Evolutionary conservation across 2,888 invertebrate genomes (phyloP), one percentile per base, ranked within the genome.

Genomic region (Dasypolia templi): DNA sequence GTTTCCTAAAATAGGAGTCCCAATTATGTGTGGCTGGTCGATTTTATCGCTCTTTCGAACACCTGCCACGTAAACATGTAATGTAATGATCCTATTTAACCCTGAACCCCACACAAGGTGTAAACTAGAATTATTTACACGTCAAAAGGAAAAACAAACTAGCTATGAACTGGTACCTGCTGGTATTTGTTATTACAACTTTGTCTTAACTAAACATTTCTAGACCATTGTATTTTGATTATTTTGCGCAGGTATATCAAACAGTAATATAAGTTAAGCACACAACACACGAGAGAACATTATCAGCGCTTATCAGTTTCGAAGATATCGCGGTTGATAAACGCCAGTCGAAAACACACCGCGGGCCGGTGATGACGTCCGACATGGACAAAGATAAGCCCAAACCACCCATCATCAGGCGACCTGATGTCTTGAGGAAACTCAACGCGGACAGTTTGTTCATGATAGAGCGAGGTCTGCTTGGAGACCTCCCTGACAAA

Each of bases 381-480:
- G 87, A 83, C 88, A 95, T 95, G 96, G 94, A 95, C 86, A 91
- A 90, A 86, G 93, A 94, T 81, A 94, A 93, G 51, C 82, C 64
- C 81, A 94, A 90, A 83, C 89, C 91, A 83, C 89, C 91, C 63
- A 83, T 88, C 75, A 87, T 91, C 67, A 92, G 90, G 87, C 93
- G 92, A 85, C 91, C 95, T 49, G 93, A 93, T 81, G 95, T 95
- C 55, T 88, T 95, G 72, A 95, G 79, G 81, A 96, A 95, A 86
- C 90, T 95, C 22, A 96, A 94, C 85, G 90, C 93, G 2, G 95
- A 95, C 76, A 95, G 89, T 80, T 89, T 96, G 19, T 89, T 92
- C n/a, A 87, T 94, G 75, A 94, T 96, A 67, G 96, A 96, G 84
- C 87, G 96, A 39, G 95, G 96, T 29, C 89, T 96, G 0, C 93